A percentile compares a stretch with the other conserved stretches of the same genome.
Evolutionary conservation across 1,140 invertebrate species (phyloP).

Genomic region (Druon quercuslanigerum): DNA sequence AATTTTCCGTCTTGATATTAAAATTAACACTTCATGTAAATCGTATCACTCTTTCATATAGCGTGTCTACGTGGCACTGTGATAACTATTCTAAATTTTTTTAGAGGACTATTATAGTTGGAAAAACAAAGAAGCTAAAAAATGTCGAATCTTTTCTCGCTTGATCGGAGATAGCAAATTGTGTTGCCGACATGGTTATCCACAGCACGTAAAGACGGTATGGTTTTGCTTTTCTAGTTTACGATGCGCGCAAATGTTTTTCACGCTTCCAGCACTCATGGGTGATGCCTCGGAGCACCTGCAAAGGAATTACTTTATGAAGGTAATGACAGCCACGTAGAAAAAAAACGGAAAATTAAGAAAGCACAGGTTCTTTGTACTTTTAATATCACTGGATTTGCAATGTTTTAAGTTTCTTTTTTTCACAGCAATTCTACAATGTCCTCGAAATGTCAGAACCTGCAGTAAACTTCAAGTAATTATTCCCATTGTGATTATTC

Average conservation of each 20-base stretch:
- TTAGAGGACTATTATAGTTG: not conserved
- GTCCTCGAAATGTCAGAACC: no score
- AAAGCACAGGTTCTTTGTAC: no score
- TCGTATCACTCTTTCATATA: no score
- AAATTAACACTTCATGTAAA: no score
- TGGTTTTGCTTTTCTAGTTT: slow-evolving; percentile 27
- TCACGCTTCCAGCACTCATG: slow-evolving; percentile 2
- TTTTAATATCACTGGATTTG: no score
- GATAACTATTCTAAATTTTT: not conserved
- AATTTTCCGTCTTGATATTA: no score
- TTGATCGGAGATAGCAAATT: slow-evolving; percentile 29
- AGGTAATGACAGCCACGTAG: slow-evolving; percentile 20
- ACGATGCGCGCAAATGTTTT: slow-evolving; percentile 14
- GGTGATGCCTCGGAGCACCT: not conserved
- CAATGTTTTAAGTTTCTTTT: no score
- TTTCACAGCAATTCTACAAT: no score
- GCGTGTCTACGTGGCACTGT: no score
- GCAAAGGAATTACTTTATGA: slow-evolving; percentile 21
- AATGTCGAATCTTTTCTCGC: slow-evolving; percentile 17
- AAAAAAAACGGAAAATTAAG: not conserved
- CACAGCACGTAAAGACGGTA: slow-evolving; percentile 20
- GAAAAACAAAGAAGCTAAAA: slow-evolving; percentile 4
- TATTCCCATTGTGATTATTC: no score
- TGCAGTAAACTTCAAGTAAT: no score
- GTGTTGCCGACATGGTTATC: slow-evolving; percentile 26